Conservation (phyloP, 2,797 vertebrate species). For the Hozukius guyotensis region DNA sequence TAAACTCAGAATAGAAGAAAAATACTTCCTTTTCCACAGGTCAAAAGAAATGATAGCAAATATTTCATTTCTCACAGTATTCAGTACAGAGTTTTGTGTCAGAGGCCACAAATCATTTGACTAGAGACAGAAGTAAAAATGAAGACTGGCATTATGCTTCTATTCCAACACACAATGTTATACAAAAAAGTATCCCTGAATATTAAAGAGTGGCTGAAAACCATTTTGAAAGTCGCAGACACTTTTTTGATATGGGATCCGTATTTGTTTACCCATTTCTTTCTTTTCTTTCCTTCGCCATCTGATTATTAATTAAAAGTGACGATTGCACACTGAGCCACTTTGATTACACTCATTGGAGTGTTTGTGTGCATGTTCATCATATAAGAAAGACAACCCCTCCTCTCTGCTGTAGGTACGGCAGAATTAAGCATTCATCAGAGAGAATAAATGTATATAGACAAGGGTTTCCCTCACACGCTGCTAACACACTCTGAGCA, state of each 20-base stretch:
- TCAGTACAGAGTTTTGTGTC: background rate
- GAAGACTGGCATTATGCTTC: background rate
- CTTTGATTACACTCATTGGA: background rate
- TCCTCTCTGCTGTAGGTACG: constrained; percentile 18
- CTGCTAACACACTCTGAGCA: constrained; percentile 60
- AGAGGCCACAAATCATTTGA: background rate
- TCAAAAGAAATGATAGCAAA: background rate
- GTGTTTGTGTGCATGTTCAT: constrained; percentile 2
- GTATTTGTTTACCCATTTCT: background rate
- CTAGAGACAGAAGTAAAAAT: background rate
- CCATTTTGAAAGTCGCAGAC: background rate
- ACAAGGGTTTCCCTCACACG: constrained; percentile 56
- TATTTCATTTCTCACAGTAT: background rate
- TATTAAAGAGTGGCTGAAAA: background rate
- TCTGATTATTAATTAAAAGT: constrained; percentile 7
- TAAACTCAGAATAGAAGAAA: background rate
- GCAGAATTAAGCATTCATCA: constrained; percentile 55
- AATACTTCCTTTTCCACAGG: background rate
- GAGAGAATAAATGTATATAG: constrained; percentile 63
- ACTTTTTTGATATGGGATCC: background rate
- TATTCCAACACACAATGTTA: background rate
- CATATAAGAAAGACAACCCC: background rate
- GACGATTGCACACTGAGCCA: background rate
- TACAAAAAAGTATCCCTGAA: background rate
- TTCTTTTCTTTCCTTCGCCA: background rate